These are phyloP conservation scores for Porites divaricata DNA, from an alignment of 92 coral and sea anemone genomes.

Conservation along the genomic window DNA sequence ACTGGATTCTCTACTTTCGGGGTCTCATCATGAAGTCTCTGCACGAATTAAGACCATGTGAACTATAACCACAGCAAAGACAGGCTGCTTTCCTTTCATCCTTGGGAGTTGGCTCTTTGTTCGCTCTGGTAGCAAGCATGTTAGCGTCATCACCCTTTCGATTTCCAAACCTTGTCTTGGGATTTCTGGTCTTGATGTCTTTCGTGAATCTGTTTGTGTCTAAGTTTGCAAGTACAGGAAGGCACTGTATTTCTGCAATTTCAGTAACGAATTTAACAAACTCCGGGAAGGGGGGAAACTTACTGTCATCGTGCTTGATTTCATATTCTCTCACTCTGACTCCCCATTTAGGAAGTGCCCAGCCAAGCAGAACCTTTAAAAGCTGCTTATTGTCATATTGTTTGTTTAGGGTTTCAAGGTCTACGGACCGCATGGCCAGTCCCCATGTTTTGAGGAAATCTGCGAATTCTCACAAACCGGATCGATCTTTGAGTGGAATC, in stretches of 20 bases:
- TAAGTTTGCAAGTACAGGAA: conserved; percentile 59
- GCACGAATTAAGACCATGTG: conserved; percentile 44
- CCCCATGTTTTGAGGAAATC: conserved; percentile 63
- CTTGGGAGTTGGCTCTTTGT: conserved; percentile 4
- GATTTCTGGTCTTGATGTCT: conserved; percentile 16
- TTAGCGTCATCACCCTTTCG: conserved; percentile 29
- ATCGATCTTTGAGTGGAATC: conserved; percentile 58
- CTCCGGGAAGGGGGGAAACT: conserved; percentile 59
- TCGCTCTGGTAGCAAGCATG: conserved; percentile 25
- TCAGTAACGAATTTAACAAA: conserved; percentile 61
- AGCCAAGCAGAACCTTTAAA: conserved; percentile 52
- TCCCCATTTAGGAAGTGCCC: conserved; percentile 74
- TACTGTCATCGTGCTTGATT: conserved; percentile 44
- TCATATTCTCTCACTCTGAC: conserved; percentile 55
- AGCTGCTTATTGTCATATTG: conserved; percentile 62
- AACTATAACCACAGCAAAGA: conserved; percentile 35
- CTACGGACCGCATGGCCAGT: conserved; percentile 57
- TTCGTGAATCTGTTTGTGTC: conserved; percentile 14
- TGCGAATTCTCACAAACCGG: conserved; percentile 51
- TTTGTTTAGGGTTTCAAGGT: conserved; percentile 53
- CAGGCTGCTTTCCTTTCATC: conserved; percentile 34
- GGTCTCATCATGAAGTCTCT: conserved; percentile 34
- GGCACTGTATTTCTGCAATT: conserved; percentile 58
- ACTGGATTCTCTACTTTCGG: conserved; percentile 30
- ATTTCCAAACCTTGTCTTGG: conserved; percentile 13